Conservation (phyloP, 2,797 vertebrate genomes). For the Glossophaga mutica region DNA sequence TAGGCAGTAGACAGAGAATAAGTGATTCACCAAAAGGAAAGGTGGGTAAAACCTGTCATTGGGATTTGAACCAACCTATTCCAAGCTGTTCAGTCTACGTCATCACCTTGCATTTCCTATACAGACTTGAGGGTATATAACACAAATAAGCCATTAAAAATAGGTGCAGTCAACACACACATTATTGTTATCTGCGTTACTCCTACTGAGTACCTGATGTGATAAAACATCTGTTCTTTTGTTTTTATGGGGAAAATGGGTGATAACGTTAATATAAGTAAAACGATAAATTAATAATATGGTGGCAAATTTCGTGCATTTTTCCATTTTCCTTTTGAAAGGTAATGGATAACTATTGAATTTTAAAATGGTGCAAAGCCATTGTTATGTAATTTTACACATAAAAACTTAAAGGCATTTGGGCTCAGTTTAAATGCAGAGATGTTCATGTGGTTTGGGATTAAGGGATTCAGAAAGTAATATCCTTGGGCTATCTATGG, state of each 20-base stretch:
- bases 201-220: not conserved
- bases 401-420: not conserved
- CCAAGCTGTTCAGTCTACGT: not conserved
- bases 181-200: not conserved
- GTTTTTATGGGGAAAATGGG: conserved; percentile 2
- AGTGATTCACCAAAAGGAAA: not conserved
- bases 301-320: not conserved
- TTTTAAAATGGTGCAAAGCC: not conserved
- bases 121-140: not conserved
- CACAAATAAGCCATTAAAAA: not conserved
- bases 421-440: conserved; percentile 38
- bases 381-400: not conserved
- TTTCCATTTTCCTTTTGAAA: not conserved
- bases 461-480: conserved; percentile 33
- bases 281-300: not conserved
- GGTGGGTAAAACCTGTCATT: not conserved
- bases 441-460: not conserved
- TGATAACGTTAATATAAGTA: not conserved
- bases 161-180: not conserved
- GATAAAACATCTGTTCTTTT: conserved; percentile 26
- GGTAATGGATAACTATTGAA: not conserved
- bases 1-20: not conserved
- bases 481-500: conserved; percentile 33
- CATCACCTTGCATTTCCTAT: not conserved
- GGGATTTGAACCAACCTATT: not conserved